phyloP scores from a whole-genome alignment of 1,140 invertebrate species.

The Ceratina australensis region DNA sequence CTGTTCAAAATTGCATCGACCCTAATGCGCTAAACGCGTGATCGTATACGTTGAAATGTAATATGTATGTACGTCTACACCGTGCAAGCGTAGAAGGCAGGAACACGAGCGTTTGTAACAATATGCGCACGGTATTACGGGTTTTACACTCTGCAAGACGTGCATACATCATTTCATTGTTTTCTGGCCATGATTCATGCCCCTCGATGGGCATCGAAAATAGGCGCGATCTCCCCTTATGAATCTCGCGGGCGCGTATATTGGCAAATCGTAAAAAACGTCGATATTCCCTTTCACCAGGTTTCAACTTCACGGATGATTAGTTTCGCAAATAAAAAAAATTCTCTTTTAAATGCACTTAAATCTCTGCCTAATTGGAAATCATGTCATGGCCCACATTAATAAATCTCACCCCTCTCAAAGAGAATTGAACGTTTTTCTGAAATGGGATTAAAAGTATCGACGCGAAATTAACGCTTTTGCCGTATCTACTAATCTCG shows the following conservation, averaged over 20 bases:
- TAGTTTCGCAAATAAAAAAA: not conserved
- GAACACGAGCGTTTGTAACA: conserved; percentile 9
- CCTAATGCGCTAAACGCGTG: not conserved
- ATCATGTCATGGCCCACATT: too few relatives aligned
- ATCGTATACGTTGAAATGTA: not conserved
- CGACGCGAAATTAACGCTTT: too few relatives aligned
- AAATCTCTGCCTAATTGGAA: too few relatives aligned
- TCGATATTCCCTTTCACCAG: not conserved
- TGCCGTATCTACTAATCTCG: too few relatives aligned
- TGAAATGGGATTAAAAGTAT: too few relatives aligned
- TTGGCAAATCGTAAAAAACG: not conserved
- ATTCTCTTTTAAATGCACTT: too few relatives aligned
- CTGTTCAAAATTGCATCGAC: too few relatives aligned
- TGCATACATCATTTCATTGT: not conserved
- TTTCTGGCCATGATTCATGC: conserved; percentile 12
- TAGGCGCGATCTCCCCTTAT: not conserved
- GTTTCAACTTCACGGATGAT: not conserved
- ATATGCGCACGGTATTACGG: not conserved
- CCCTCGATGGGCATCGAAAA: not conserved
- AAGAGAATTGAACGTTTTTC: too few relatives aligned
- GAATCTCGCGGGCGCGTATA: not conserved
- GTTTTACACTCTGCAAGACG: not conserved
- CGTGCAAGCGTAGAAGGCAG: too few relatives aligned
- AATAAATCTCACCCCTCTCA: too few relatives aligned
- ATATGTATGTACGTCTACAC: too few relatives aligned